Evolutionary conservation across 2,888 invertebrate genomes (phyloP).

Genomic region (Bimastos eiseni): DNA sequence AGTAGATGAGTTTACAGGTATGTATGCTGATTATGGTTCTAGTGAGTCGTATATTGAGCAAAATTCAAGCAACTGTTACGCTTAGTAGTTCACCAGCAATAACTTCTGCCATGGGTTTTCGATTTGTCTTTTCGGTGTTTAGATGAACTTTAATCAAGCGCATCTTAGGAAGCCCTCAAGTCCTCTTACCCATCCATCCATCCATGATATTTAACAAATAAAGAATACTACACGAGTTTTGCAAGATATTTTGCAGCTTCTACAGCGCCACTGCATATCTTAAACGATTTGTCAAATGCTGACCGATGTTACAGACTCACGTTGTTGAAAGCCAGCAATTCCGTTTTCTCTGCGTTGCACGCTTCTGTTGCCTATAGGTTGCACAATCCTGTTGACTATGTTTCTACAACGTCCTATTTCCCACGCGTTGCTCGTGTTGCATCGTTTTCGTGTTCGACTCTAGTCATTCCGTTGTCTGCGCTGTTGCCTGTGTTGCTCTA

Average conservation of each 20-base stretch:
- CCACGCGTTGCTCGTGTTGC: not conserved
- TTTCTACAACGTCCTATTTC: too few relatives aligned
- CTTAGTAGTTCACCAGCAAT: too few relatives aligned
- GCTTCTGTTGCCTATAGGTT: too few relatives aligned
- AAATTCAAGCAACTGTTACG: not conserved
- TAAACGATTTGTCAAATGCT: not conserved
- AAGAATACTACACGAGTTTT: not conserved
- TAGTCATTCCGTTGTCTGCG: not conserved
- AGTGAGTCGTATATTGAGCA: not conserved
- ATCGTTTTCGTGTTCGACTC: not conserved
- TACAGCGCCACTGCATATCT: not conserved
- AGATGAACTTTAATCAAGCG: too few relatives aligned
- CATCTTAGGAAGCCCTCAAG: too few relatives aligned
- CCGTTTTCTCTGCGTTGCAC: too few relatives aligned
- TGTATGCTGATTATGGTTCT: not conserved
- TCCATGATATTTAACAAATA: not conserved
- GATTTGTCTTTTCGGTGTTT: too few relatives aligned
- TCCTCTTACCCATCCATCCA: not conserved
- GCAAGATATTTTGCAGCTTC: not conserved
- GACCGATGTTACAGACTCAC: not conserved
- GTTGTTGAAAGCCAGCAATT: not conserved
- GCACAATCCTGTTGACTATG: too few relatives aligned
- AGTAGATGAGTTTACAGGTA: not conserved
- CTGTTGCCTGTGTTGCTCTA: too few relatives aligned
- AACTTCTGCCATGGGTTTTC: too few relatives aligned